These are phyloP conservation scores for Protobothrops flavoviridis DNA, from an alignment of 2,113 vertebrate genomes.

Conservation along the genomic window DNA sequence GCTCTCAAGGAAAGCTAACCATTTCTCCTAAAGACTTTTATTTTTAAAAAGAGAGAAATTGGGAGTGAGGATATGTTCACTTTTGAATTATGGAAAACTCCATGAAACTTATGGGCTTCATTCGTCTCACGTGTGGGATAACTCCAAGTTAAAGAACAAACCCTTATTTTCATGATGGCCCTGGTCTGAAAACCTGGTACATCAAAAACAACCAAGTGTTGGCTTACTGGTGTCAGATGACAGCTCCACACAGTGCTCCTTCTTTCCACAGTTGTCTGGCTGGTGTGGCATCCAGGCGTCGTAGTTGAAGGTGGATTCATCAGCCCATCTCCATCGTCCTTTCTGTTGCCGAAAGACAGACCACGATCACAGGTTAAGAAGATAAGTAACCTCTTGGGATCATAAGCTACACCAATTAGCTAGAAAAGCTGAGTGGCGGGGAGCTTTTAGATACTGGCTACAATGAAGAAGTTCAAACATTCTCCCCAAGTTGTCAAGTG, in stretches of 20 bases:
- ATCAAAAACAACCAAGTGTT: neutral
- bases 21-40: neutral
- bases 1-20: too few species aligned
- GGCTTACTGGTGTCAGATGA: fast-evolving
- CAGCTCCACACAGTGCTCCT: neutral
- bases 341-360: neutral
- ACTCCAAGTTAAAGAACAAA: neutral
- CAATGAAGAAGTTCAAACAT: neutral
- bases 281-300: fast-evolving
- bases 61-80: neutral
- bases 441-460: neutral
- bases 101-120: neutral
- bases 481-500: neutral
- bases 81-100: neutral
- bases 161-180: neutral
- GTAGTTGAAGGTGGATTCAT: neutral
- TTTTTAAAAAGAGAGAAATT: neutral
- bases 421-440: neutral
- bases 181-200: neutral
- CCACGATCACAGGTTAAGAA: neutral
- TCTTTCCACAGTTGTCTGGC: fast-evolving
- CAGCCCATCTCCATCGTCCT: neutral
- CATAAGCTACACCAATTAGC: neutral
- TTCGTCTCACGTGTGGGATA: neutral
- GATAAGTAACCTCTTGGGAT: neutral